Evolutionary conservation across 2,797 vertebrate genomes (phyloP), one percentile per base, ranked within the genome.

Genomic region (Hapalemur alaotrensis): DNA sequence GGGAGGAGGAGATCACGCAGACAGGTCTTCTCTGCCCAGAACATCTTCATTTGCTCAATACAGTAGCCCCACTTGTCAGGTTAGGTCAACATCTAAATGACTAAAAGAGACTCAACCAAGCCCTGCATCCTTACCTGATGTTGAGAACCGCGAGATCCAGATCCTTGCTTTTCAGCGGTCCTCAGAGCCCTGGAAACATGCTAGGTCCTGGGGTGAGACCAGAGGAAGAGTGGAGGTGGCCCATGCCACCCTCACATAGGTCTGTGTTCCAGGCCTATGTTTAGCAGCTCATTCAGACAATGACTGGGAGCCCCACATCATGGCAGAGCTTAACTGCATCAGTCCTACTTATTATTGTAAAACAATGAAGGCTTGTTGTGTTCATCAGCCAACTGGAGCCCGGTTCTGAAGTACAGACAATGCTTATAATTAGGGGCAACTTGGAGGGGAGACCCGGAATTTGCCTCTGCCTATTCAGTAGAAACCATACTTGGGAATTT

Each of bases 331-430:
- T 90, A 92, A 94, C 46, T 80, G 50, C 23, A 83, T 69, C 82
- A 63, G 76, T 75, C 94, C 59, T 95, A 43, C 4, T 90, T 13
- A 79, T 54, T 91, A 91, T 11, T 86, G 50, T 79, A 59, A 85
- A 97, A 97, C 52, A 97, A 89, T 67, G 65, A 88, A 93, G 69
- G 75, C 70, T 95, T 93, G 28, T 67, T 87, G 73, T 91, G 57
- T 83, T 95, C 81, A 63, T 85, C 93, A 91, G 78, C 52, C 63
- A 86, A 67, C 30, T 92, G 96, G 85, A 95, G 73, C 28, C 50
- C 63, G 70, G 57, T 46, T 32, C 73, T 5, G 2, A 78, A 90
- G 52, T 50, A 41, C 22, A 73, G 30, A 95, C 92, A 97, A 91
- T 93, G 78, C 78, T 82, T 70, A 14, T 91, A 91, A 96, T 95